A percentile compares a stretch with the other conserved stretches of the same genome.
phyloP scores from a whole-genome alignment of 2,797 vertebrate genomes.

The Perodicticus potto region DNA sequence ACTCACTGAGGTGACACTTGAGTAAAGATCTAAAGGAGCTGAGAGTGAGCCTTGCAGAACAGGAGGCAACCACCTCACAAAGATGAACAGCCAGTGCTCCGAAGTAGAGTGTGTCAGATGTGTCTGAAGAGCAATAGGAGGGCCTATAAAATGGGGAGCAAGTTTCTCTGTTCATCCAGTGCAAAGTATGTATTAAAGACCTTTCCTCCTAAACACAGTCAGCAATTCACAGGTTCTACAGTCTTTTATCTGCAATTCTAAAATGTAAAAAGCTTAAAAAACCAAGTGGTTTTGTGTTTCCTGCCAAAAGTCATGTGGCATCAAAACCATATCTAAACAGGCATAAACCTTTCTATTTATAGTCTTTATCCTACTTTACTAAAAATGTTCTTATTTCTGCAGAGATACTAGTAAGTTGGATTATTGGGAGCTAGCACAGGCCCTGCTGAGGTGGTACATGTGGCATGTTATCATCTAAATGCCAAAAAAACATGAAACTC shows the following conservation, averaged over 20 bases:
- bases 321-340: conserved; percentile 1
- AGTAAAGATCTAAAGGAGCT: background rate
- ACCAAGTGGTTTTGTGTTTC: background rate
- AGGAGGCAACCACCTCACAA: background rate
- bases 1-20: background rate
- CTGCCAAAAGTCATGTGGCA: background rate
- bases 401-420: background rate
- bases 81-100: background rate
- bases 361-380: background rate
- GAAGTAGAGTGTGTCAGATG: no score
- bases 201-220: background rate
- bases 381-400: background rate
- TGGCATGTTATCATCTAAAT: background rate
- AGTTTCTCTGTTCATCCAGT: background rate
- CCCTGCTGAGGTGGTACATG: background rate
- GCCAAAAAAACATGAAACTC: background rate
- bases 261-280: conserved; percentile 27
- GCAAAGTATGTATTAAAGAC: background rate
- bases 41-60: background rate
- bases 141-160: background rate
- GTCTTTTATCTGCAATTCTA: background rate
- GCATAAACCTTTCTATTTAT: background rate
- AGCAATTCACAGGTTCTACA: background rate
- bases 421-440: background rate
- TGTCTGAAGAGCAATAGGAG: background rate